Base-by-base conservation (phyloP, 2,797 vertebrate species). In the Hoplostethus atlanticus region DNA sequence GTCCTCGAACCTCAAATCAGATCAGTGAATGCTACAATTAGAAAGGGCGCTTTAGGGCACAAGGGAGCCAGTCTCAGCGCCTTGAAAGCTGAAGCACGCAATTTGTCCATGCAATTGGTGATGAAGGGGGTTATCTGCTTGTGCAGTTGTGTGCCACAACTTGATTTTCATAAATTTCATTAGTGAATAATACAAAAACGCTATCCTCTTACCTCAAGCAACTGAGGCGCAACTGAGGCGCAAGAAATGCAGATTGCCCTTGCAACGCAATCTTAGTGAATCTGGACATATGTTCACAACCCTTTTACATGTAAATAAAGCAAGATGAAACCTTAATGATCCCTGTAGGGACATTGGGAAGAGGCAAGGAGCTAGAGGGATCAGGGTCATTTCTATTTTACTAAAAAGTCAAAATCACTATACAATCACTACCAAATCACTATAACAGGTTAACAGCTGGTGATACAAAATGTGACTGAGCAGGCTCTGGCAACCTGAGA, bases 301-400 rank as follows among this genome's bases (percentile, higher is more conserved):
- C 51, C 11, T 12, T 44, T 44, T 44, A 44, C 11, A 42, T 36
- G 34, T 36, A 36, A 28, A 28, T 28, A 34, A 80, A 63, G 81
- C 84, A 61, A 77, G 68, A 77, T 85, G 57, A 53, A 66, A 79
- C 54, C 83, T 77, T 77, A 84, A 88, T 86, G 77, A 81, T 3
- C 58, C 51, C 42, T 54, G 44, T 48, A 57, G 79, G 75, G 67
- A 84, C 80, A 71, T 62, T 60, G 66, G 73, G 64, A 36, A 44
- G 44, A 46, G 13, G 60, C 16, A n/a, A 64, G 62, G 51, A 67
- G 64, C 76, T 82, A 64, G 68, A 71, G 53, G 64, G 72, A 79
- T 77, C 70, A 74, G 54, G 64, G 52, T 79, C 63, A 42, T 40
- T 53, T 48, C 40, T 55, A 63, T 64, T 74, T 71, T 47, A 47